phyloP scores from a whole-genome alignment of 2,888 invertebrate species.

The Chymomyza amoena region DNA sequence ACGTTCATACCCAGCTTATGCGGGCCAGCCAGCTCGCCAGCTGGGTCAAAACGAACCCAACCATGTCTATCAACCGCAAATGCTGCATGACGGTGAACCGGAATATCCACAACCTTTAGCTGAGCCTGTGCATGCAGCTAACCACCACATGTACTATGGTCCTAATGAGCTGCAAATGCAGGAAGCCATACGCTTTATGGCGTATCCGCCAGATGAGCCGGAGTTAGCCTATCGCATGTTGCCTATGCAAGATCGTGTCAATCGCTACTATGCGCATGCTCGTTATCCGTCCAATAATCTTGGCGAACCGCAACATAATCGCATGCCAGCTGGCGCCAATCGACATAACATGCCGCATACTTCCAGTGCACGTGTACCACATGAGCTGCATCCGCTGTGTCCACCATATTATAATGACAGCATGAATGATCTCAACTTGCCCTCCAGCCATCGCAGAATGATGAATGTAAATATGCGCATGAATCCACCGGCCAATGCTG shows the following conservation, averaged over 20 bases:
- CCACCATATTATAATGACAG: background rate
- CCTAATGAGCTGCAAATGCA: background rate
- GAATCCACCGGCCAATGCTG: background rate
- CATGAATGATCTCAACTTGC: background rate
- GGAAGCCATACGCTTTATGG: background rate
- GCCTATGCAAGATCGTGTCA: background rate
- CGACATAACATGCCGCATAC: background rate
- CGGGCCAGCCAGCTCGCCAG: conserved; percentile 34
- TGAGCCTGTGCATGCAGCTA: conserved; percentile 2
- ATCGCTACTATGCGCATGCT: background rate
- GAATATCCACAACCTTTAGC: conserved; percentile 9
- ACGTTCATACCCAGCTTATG: conserved; percentile 47
- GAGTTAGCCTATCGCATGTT: background rate
- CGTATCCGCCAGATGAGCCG: background rate
- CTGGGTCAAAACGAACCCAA: conserved; percentile 22
- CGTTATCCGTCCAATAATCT: background rate
- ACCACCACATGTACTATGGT: background rate
- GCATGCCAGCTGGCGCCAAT: background rate
- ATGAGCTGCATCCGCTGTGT: background rate
- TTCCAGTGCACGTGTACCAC: background rate
- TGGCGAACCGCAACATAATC: background rate
- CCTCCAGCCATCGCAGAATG: background rate
- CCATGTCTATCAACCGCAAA: conserved; percentile 8
- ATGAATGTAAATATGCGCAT: background rate
- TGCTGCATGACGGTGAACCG: background rate